Base-by-base conservation (phyloP, 2,797 vertebrate genomes). In the Argya squamiceps region DNA sequence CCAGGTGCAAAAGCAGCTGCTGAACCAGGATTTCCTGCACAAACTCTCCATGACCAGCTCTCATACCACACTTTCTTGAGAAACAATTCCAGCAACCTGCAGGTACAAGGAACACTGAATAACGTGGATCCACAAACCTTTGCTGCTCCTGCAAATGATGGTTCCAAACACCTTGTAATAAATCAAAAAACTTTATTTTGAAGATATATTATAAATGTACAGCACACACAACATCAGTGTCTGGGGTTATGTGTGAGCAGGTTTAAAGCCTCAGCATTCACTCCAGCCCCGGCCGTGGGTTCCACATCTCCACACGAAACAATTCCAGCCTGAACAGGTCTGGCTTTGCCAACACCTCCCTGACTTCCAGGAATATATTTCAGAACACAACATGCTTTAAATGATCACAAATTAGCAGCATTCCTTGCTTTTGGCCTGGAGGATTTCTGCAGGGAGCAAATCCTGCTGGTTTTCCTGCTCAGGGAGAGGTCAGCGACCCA, bases 121-220 rank as follows among this genome's bases (percentile, higher is more conserved):
- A 0, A 53, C 0, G 0, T 4, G n/a, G 65, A 16, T 20, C n/a
- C 69, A 30, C 0, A 64, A 75, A 55, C 23, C 53, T 50, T 7
- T 1, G 58, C 69, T 44, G 55, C 73, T 70, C 73, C 82, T 36
- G 58, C 17, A 84, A 97, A 96, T 91, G 55, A 95, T 0, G 8
- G 18, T 24, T 53, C 80, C 1, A 2, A 63, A 93, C 89, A 82
- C 78, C 59, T 94, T 13, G 63, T 95, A 97, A 96, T 95, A 97
- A 97, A 97, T 78, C 88, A 84, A 88, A 97, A 96, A 95, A 76
- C 19, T 76, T 97, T 97, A 96, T 96, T 97, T 96, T 94, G 78
- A 56, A 95, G 96, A 92, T 94, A 96, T 89, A 89, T 91, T 96
- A 97, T 97, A 96, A 97, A 97, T 97, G 92, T 97, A 96, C 97